Evolutionary conservation across 2,113 vertebrate genomes (phyloP), one percentile per base, ranked within the genome.

Genomic region (Bubo blakistoni): DNA sequence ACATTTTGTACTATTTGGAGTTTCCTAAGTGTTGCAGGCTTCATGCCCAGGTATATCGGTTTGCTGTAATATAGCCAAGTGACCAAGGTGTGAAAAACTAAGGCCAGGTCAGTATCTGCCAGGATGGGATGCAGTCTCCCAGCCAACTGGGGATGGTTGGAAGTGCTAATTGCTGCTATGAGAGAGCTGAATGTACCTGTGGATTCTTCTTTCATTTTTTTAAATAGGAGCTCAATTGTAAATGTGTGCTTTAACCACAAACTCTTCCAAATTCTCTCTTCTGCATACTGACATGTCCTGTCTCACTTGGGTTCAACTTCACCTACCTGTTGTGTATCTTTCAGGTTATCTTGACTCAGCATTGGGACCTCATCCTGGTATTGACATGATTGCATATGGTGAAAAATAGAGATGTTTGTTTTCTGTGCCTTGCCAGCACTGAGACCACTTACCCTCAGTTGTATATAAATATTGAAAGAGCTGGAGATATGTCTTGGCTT

Each of bases 61-160:
- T 96, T 94, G 88, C 94, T 97, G 96, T 96, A 97, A 74, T 78
- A 51, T 67, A 96, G 96, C 93, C 96, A 96, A 96, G 85, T 97
- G 96, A 96, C 96, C 95, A 96, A 96, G 79, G 96, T 96, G 96
- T 96, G 96, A 97, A 97, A 95, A 96, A 93, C 94, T 97, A 95
- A 97, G 93, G 94, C 96, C 96, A 97, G 96, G 96, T 96, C 96
- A 97, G 81, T 96, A 96, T 96, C 79, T 97, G 96, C 88, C 96
- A 97, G 95, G 90, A 92, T 94, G 76, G 86, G 93, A 96, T 67
- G 85, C 88, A 88, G 92, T 90, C 90, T 96, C 71, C 88, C 44
- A 95, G 96, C 96, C 96, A 96, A 34, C 46, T 92, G 92, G 86
- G 86, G 94, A 86, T 83, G 55, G 86, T 44, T 96, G 92, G 55